Conservation (phyloP, 2,113 vertebrate genomes). For the Platysternon megacephalum region DNA sequence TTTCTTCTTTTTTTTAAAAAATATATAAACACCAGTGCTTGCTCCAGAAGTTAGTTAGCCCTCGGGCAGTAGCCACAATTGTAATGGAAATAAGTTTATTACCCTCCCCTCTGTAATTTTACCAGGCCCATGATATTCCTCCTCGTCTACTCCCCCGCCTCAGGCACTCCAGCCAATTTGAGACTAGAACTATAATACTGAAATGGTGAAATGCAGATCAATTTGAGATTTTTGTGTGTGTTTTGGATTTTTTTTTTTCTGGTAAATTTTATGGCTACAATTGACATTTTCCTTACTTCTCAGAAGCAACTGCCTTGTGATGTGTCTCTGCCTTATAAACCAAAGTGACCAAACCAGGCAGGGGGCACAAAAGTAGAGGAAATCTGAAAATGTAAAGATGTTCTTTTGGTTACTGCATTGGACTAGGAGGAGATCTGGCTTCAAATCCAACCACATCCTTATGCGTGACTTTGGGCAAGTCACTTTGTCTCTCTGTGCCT, state of each 20-base stretch:
- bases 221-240: neutral
- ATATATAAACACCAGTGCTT: neutral
- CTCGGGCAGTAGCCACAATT: neutral
- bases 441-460: neutral
- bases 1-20: neutral
- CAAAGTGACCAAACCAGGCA: neutral
- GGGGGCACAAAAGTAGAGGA: accelerated
- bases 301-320: slow-evolving; percentile 6
- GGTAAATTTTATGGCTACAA: neutral
- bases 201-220: neutral
- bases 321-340: neutral
- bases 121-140: slow-evolving; percentile 32
- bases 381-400: neutral
- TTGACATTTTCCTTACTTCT: neutral
- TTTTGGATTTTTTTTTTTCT: slow-evolving; percentile 4
- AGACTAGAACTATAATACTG: neutral
- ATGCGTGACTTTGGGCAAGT: slow-evolving; percentile 34
- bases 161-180: slow-evolving; percentile 29
- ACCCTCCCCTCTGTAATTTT: slow-evolving; percentile 11
- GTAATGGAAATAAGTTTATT: neutral
- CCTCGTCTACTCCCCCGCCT: slow-evolving; percentile 14
- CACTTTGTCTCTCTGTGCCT: slow-evolving; percentile 4
- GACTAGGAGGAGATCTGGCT: slow-evolving; percentile 45
- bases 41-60: slow-evolving; percentile 5
- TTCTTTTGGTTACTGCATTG: neutral